These are phyloP conservation scores for Lasioglossum figueresi DNA, from an alignment of 2,888 invertebrate species.

Conservation along the genomic window DNA sequence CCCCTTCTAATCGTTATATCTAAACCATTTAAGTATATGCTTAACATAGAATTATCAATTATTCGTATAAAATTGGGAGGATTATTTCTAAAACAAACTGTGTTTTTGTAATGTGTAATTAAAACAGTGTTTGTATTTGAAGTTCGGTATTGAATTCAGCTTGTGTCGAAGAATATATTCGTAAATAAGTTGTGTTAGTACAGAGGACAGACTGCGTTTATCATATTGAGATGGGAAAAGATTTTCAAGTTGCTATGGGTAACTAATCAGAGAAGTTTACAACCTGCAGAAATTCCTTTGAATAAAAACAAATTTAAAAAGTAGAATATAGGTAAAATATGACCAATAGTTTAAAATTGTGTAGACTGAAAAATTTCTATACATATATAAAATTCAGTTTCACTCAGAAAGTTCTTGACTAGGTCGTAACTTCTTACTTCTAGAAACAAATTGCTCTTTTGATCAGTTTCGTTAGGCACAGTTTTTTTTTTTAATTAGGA, in stretches of 20 bases:
- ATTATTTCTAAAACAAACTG: background rate
- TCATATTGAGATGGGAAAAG: background rate
- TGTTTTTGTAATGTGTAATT: background rate
- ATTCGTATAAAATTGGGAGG: background rate
- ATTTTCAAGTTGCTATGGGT: background rate
- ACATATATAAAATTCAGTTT: background rate
- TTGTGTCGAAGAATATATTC: background rate
- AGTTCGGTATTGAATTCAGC: background rate
- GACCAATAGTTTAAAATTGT: background rate
- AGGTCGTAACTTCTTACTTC: background rate
- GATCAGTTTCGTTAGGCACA: slow-evolving; percentile 15
- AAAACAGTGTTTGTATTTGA: background rate
- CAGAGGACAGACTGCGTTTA: slow-evolving; percentile 45
- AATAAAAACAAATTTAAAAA: background rate
- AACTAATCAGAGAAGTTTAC: background rate
- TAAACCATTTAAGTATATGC: background rate
- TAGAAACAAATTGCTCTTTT: slow-evolving; percentile 1
- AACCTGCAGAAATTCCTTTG: background rate
- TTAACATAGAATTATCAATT: slow-evolving; percentile 7
- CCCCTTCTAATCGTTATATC: slow-evolving; percentile 2
- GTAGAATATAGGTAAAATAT: background rate
- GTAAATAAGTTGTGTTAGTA: slow-evolving; percentile 8
- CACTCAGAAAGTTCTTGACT: background rate
- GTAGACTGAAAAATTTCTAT: background rate
- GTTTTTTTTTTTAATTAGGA: slow-evolving; percentile 13